Evolutionary conservation across 2,797 vertebrate species (phyloP).

Genomic region (Oreochromis grahami): DNA sequence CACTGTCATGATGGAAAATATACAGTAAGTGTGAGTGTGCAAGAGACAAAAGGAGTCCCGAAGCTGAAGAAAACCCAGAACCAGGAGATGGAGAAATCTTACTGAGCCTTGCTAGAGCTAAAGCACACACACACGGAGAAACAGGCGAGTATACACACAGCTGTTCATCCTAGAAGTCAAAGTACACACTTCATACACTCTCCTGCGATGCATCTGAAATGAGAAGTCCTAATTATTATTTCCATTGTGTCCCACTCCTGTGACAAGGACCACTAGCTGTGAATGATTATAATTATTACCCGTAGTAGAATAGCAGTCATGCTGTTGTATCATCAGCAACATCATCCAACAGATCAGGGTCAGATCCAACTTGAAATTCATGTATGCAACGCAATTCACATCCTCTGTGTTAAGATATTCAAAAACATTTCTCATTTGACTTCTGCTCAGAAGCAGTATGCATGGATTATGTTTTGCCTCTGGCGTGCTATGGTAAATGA

Average conservation of each 20-base stretch:
- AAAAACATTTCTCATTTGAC: slow-evolving; percentile 59
- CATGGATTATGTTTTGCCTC: slow-evolving; percentile 46
- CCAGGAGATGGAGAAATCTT: slow-evolving; percentile 22
- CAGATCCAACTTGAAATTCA: slow-evolving; percentile 68
- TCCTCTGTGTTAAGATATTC: slow-evolving; percentile 47
- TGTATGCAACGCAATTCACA: slow-evolving; percentile 55
- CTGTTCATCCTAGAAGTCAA: slow-evolving; percentile 63
- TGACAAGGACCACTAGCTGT: slow-evolving; percentile 73
- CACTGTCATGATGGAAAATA: slow-evolving; percentile 42
- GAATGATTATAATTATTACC: slow-evolving; percentile 76
- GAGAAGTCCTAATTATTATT: slow-evolving; percentile 75
- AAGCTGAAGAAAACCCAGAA: slow-evolving; percentile 3
- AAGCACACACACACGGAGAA: slow-evolving; percentile 1
- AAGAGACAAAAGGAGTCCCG: slow-evolving; percentile 6
- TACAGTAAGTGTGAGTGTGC: not conserved
- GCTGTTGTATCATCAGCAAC: slow-evolving; percentile 69
- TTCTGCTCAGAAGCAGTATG: slow-evolving; percentile 42
- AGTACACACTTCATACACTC: slow-evolving; percentile 49
- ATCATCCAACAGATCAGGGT: slow-evolving; percentile 68
- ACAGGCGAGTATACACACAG: slow-evolving; percentile 48
- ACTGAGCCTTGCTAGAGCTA: not conserved
- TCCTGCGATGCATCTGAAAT: slow-evolving; percentile 62
- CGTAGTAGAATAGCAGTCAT: slow-evolving; percentile 67
- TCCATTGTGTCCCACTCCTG: slow-evolving; percentile 72
- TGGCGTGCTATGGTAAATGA: slow-evolving; percentile 35